These are phyloP conservation scores for Anthonomus grandis DNA, from an alignment of 1,140 invertebrate genomes.

Conservation along the genomic window DNA sequence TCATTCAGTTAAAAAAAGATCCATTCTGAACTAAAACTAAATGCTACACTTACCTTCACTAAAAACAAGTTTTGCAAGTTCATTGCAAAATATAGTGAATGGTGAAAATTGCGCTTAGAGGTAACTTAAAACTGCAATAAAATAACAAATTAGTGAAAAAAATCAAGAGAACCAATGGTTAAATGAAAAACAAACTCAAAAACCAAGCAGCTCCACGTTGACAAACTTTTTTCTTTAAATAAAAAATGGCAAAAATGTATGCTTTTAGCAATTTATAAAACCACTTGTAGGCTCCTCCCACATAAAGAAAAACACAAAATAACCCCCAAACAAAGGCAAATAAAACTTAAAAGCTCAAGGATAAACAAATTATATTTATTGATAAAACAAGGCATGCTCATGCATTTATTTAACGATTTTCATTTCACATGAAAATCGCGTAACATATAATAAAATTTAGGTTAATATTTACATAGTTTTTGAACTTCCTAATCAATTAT, in stretches of 20 bases:
- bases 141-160: slow-evolving; percentile 42
- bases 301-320: background rate
- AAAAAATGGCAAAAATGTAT: too few relatives aligned
- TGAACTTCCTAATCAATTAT: background rate
- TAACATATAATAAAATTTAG: too few relatives aligned
- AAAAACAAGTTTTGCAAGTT: slow-evolving; percentile 27
- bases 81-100: slow-evolving; percentile 27
- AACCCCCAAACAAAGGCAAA: background rate
- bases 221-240: too few relatives aligned
- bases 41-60: slow-evolving; percentile 30
- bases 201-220: too few relatives aligned
- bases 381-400: background rate
- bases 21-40: slow-evolving; percentile 18
- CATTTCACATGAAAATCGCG: too few relatives aligned
- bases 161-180: slow-evolving; percentile 25
- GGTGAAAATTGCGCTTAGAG: slow-evolving; percentile 45
- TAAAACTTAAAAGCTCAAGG: background rate
- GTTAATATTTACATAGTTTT: background rate
- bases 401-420: background rate
- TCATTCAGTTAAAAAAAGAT: too few relatives aligned
- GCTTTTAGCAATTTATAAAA: too few relatives aligned
- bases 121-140: slow-evolving; percentile 49
- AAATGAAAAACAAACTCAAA: slow-evolving; percentile 12
- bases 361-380: background rate
- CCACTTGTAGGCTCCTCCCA: too few relatives aligned